Conservation (phyloP, 2,797 vertebrate species). For the Chiloscyllium punctatum region DNA sequence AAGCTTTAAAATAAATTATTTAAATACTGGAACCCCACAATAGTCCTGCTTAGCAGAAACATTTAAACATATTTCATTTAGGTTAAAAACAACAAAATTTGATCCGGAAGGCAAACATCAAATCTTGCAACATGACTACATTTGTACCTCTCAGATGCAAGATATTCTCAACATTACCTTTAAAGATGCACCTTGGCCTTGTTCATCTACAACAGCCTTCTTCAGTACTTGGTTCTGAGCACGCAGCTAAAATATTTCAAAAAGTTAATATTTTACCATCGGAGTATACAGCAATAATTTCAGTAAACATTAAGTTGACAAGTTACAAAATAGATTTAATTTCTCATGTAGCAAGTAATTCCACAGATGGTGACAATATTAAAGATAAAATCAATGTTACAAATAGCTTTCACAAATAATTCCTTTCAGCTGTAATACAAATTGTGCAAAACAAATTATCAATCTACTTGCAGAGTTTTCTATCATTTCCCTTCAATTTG, state of each 20-base stretch:
- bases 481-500: neutral
- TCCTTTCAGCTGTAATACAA: neutral
- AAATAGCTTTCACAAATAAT: neutral
- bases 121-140: neutral
- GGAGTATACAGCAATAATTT: neutral
- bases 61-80: neutral
- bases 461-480: neutral
- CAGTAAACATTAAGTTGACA: neutral
- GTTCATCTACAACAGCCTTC: conserved; percentile 94
- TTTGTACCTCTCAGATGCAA: neutral
- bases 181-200: conserved; percentile 75
- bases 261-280: neutral
- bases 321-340: conserved; percentile 25
- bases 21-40: neutral
- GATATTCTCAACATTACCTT: conserved; percentile 67
- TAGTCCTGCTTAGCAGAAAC: neutral
- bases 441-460: neutral
- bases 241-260: conserved; percentile 70
- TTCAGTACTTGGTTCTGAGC: conserved; percentile 98
- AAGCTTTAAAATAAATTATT: neutral
- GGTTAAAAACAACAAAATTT: neutral
- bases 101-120: neutral
- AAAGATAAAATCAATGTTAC: neutral
- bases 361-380: neutral
- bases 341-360: conserved; percentile 21